phyloP scores from a whole-genome alignment of 2,888 invertebrate genomes.

The Lasioglossum malachurum region DNA sequence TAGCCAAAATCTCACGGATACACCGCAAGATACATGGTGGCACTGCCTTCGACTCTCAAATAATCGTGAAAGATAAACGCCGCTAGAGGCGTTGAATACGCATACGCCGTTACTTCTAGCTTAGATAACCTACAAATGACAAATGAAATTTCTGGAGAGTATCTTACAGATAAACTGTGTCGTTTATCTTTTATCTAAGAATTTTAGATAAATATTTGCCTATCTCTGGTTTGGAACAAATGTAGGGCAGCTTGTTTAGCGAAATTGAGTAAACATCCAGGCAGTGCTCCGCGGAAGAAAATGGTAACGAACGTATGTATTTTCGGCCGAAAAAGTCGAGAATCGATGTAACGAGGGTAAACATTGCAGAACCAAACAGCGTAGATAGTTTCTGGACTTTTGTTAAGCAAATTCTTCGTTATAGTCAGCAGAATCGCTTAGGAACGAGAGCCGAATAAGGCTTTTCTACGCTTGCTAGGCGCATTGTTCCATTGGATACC shows the following conservation, averaged over 20 bases:
- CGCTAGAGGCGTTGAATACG: no score
- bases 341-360: not conserved
- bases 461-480: constrained; percentile 61
- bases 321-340: not conserved
- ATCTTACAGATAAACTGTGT: no score
- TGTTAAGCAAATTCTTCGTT: constrained; percentile 48
- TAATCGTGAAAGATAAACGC: no score
- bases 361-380: not conserved
- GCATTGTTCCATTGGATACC: constrained; percentile 64
- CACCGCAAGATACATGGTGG: no score
- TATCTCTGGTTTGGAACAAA: not conserved
- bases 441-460: constrained; percentile 43
- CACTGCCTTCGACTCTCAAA: no score
- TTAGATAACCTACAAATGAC: no score
- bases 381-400: not conserved
- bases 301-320: not conserved
- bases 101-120: no score
- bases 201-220: no score
- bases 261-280: not conserved
- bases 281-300: not conserved
- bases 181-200: no score
- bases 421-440: constrained; percentile 47
- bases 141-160: no score
- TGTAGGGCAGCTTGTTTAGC: not conserved
- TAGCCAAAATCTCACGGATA: no score